These are phyloP conservation scores for Aphaenogaster ashmeadi DNA, from an alignment of 1,140 invertebrate species.

Conservation along the genomic window DNA sequence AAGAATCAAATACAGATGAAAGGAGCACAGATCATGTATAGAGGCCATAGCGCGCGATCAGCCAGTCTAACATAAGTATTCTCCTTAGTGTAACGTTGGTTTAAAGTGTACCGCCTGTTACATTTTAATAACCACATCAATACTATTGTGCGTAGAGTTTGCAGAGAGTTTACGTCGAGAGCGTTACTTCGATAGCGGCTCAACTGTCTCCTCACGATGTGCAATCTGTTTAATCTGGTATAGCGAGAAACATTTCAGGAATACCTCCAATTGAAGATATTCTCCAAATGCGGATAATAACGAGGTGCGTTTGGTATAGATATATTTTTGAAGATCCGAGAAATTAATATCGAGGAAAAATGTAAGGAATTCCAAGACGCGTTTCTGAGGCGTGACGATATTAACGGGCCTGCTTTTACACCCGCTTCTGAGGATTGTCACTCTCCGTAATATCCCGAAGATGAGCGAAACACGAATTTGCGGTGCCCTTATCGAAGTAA, in stretches of 20 bases:
- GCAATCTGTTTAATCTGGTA: slow-evolving; percentile 2
- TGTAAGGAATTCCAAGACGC: neutral
- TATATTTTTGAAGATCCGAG: slow-evolving; percentile 6
- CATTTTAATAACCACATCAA: slow-evolving; percentile 57
- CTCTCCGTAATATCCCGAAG: neutral
- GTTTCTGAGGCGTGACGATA: neutral
- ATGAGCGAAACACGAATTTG: neutral
- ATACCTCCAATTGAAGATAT: neutral
- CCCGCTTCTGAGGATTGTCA: neutral
- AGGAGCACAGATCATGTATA: slow-evolving; percentile 58
- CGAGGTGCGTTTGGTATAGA: neutral
- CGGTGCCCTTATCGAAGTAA: slow-evolving; percentile 17
- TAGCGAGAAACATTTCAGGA: neutral
- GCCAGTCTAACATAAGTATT: slow-evolving; percentile 74
- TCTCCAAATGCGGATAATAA: neutral
- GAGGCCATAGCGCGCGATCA: slow-evolving; percentile 63
- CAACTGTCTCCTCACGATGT: neutral
- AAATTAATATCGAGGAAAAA: neutral
- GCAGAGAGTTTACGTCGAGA: neutral
- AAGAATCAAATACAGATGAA: slow-evolving; percentile 71
- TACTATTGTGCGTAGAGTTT: slow-evolving; percentile 32
- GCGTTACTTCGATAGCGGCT: neutral
- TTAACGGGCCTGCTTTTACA: neutral
- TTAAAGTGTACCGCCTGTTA: slow-evolving; percentile 57
- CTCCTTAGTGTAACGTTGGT: slow-evolving; percentile 53